Conservation (phyloP, 2,113 vertebrate species). For the Brienomyrus longianalis region DNA sequence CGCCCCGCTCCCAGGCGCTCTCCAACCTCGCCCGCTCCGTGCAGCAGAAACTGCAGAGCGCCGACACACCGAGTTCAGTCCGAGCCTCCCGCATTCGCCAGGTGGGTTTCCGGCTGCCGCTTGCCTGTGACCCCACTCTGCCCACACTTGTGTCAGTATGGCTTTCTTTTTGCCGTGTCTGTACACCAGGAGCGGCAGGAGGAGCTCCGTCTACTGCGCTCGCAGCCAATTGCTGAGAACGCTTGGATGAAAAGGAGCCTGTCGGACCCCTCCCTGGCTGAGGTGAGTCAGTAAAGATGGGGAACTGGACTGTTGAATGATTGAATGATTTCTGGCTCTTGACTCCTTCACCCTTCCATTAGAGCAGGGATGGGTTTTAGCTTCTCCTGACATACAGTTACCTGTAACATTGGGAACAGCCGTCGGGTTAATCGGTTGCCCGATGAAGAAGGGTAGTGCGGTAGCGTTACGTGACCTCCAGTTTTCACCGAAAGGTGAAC, state of each 20-base stretch:
- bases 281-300: constrained; percentile 39
- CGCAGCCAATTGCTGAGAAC: constrained; percentile 56
- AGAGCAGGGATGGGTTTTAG: neutral
- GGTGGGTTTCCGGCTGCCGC: constrained; percentile 34
- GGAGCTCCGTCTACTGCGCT: constrained; percentile 48
- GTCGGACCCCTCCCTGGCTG: constrained; percentile 47
- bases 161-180: neutral
- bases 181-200: constrained; percentile 49
- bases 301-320: neutral
- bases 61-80: constrained; percentile 49
- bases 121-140: neutral
- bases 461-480: neutral
- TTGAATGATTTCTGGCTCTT: neutral
- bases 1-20: constrained; percentile 18
- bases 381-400: neutral
- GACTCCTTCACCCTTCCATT: neutral
- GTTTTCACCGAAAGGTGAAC: constrained; percentile 36
- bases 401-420: neutral
- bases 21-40: constrained; percentile 51
- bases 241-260: constrained; percentile 59
- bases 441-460: neutral
- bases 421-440: neutral
- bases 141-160: neutral
- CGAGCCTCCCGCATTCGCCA: constrained; percentile 52
- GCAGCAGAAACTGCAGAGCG: constrained; percentile 53